A percentile compares a stretch with the other conserved stretches of the same genome.
Evolutionary conservation across 2,888 invertebrate genomes (phyloP).

Genomic region (Theretra japonica): DNA sequence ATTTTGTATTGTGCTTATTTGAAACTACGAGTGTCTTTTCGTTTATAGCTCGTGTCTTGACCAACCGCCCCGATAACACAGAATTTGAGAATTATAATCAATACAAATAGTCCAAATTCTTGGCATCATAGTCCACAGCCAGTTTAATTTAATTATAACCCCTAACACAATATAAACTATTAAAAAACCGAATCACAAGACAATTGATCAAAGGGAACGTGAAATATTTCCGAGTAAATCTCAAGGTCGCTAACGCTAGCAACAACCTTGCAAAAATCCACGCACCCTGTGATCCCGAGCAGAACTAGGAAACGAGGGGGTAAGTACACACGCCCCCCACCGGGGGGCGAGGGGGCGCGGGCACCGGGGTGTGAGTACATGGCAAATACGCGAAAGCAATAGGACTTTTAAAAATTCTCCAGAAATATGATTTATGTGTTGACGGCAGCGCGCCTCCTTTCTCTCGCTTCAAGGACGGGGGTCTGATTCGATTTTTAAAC

Average conservation of each 20-base stretch:
- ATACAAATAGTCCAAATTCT: too few relatives aligned
- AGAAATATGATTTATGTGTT: slow-evolving; percentile 86
- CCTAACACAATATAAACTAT: background rate
- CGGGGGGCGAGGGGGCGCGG: slow-evolving; percentile 51
- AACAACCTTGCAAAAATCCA: slow-evolving; percentile 43
- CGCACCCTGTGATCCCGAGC: slow-evolving; percentile 63
- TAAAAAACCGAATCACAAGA: background rate
- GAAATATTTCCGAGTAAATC: slow-evolving; percentile 40
- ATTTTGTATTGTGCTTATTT: too few relatives aligned
- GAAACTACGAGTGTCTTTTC: too few relatives aligned
- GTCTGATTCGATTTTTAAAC: slow-evolving; percentile 85
- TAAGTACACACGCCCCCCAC: slow-evolving; percentile 81
- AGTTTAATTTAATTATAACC: background rate
- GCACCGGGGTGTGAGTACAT: slow-evolving; percentile 67
- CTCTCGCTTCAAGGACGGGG: slow-evolving; percentile 77
- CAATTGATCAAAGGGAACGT: slow-evolving; percentile 32
- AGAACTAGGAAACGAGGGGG: slow-evolving; percentile 84
- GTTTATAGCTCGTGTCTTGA: too few relatives aligned
- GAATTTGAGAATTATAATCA: too few relatives aligned
- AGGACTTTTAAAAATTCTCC: slow-evolving; percentile 85
- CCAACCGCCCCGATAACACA: background rate
- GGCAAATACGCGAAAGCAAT: slow-evolving; percentile 86
- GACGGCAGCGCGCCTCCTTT: slow-evolving; percentile 80
- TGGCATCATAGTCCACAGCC: too few relatives aligned
- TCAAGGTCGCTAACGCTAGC: slow-evolving; percentile 44